Conservation (phyloP, 2,113 vertebrate species). For the Neolamprologus fasciatus region DNA sequence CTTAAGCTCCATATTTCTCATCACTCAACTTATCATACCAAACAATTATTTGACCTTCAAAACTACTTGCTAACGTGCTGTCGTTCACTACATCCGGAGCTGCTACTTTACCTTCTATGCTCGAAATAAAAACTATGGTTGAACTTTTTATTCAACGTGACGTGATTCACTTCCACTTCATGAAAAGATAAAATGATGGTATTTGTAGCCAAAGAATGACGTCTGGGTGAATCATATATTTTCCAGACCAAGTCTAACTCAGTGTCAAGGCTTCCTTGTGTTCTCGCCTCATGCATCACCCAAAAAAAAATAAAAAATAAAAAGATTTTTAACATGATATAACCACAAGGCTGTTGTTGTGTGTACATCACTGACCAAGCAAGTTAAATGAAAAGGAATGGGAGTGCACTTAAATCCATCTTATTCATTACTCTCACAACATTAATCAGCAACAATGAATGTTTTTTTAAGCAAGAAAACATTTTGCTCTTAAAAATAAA, state of each 20-base stretch:
- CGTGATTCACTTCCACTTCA: neutral
- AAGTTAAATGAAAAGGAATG: neutral
- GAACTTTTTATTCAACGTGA: neutral
- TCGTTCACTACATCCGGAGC: neutral
- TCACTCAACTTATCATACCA: neutral
- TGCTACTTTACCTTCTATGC: neutral
- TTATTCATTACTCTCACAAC: neutral
- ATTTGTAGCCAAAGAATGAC: neutral
- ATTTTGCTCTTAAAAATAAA: neutral
- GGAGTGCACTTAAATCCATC: neutral
- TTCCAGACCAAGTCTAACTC: neutral
- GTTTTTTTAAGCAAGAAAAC: neutral
- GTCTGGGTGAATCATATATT: constrained; percentile 18
- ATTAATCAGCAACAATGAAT: neutral
- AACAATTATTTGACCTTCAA: neutral
- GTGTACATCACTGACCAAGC: neutral
- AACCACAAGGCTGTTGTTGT: neutral
- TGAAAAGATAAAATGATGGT: neutral
- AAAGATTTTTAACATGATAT: neutral
- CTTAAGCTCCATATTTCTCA: neutral
- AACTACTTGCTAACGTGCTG: neutral
- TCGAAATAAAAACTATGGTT: neutral
- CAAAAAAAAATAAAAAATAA: neutral
- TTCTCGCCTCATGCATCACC: neutral
- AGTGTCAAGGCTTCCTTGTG: neutral